Percentiles rank a stretch among this genome's conserved stretches.
These are phyloP conservation scores for Cebidichthys violaceus DNA, from an alignment of 2,113 vertebrate genomes.

Conservation along the genomic window DNA sequence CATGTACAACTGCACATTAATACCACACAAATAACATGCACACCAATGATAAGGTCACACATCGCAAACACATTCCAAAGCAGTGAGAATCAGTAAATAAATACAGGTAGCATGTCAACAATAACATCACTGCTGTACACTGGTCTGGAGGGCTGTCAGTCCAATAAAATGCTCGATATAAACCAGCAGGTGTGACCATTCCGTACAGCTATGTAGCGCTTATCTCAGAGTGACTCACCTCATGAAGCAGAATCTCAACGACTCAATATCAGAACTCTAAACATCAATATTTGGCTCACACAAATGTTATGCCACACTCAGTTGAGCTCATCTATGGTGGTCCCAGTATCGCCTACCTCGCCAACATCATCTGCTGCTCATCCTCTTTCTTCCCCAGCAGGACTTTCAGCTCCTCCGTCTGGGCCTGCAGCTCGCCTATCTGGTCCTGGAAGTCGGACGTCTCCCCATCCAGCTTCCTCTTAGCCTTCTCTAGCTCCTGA, in stretches of 20 bases:
- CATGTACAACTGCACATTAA: not conserved
- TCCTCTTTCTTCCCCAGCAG: conserved; percentile 97
- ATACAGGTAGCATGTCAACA: conserved; percentile 19
- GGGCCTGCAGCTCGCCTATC: conserved; percentile 94
- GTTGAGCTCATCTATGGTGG: not conserved
- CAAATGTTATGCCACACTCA: conserved; percentile 8
- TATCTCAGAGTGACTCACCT: conserved; percentile 49
- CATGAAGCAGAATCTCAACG: conserved; percentile 6
- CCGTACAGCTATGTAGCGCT: conserved; percentile 32
- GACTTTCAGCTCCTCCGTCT: conserved; percentile 93
- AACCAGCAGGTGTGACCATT: conserved; percentile 41
- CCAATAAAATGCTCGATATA: conserved; percentile 20
- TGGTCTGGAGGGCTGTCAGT: conserved; percentile 4
- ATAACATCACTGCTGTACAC: not conserved
- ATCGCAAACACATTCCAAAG: conserved; percentile 44
- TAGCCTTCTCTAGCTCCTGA: conserved; percentile 97
- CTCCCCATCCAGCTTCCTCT: conserved; percentile 96
- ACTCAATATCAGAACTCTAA: conserved; percentile 6
- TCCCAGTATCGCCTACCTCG: conserved; percentile 83
- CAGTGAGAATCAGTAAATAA: conserved; percentile 29
- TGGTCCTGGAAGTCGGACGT: conserved; percentile 97
- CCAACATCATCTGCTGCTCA: conserved; percentile 92
- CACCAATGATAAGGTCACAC: not conserved
- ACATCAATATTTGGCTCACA: conserved; percentile 23
- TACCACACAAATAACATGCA: not conserved